Evolutionary conservation across 2,113 vertebrate species (phyloP), one percentile per base, ranked within the genome.

Genomic region (Smithornis capensis): DNA sequence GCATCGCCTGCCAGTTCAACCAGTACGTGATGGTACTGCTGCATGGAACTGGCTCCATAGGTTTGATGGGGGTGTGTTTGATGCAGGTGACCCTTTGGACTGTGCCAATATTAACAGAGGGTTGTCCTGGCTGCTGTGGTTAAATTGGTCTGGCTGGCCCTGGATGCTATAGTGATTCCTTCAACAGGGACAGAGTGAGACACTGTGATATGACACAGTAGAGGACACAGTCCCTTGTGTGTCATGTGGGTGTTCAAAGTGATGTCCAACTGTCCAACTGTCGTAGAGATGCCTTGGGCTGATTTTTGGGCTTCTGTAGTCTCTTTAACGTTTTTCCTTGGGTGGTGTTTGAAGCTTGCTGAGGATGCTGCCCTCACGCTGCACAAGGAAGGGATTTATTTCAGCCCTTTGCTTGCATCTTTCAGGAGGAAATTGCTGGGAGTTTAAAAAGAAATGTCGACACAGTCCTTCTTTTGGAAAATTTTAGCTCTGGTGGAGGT

Each of bases 311-410:
- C 44, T 90, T 65, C 80, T 95, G 70, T 86, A 69, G 77, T 63
- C 55, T 73, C 75, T 68, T 60, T 52, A 80, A 42, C 6, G 1
- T 80, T 90, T 94, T 85, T 55, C 31, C 67, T 88, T 59, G 84
- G 25, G 42, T 77, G 64, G 29, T 42, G 55, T 91, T 87, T 91
- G 93, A 92, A 95, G 84, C 67, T 91, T 45, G 63, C 82, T 65
- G 77, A 73, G 77, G 83, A 89, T 68, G 83, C 88, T 95, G 94
- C 90, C 80, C 85, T 92, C 24, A 4, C 0, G 1, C 59, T 90
- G 79, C 67, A 37, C 89, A 62, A 68, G 69, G 57, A 89, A 75
- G 40, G 67, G 42, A 42, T 79, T 70, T 82, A 55, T 94, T 83
- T 91, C 76, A 95, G 56, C 64, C 47, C 47, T 93, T 90, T 8